Evolutionary conservation across 2,113 vertebrate genomes (phyloP).

Genomic region (Rhynchomys soricoides): DNA sequence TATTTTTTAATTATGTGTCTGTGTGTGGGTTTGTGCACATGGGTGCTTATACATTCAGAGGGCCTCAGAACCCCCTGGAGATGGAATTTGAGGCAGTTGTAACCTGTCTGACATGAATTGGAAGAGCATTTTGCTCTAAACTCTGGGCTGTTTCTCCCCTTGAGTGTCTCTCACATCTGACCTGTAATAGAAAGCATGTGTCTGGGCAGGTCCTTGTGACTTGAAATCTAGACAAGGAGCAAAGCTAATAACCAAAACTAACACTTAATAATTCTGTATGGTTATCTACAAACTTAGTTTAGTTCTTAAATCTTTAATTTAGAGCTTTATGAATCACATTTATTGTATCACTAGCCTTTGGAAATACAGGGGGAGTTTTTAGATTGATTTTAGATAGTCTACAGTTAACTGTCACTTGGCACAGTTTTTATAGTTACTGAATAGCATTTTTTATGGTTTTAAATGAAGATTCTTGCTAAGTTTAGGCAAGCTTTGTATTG

Average conservation of each 20-base stretch:
- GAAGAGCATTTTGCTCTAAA: neutral
- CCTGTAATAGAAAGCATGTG: neutral
- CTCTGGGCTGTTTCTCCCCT: neutral
- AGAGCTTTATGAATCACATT: constrained; percentile 2
- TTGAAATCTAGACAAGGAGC: neutral
- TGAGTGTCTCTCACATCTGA: neutral
- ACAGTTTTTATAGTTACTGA: neutral
- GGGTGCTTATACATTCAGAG: neutral
- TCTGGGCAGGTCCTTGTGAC: neutral
- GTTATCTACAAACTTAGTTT: neutral
- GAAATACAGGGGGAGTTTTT: neutral
- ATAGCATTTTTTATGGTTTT: neutral
- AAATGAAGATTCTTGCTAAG: neutral
- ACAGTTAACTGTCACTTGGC: neutral
- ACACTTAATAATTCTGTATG: neutral
- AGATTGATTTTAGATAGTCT: neutral
- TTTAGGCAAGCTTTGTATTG: neutral
- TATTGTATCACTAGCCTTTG: neutral
- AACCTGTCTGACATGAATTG: neutral
- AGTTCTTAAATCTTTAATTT: neutral
- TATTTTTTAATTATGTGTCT: neutral
- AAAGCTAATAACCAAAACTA: constrained; percentile 8
- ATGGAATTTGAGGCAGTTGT: neutral
- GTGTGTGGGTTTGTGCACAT: neutral
- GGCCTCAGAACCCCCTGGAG: neutral